Evolutionary conservation across 2,888 invertebrate species (phyloP).

Genomic region (Dermolepida albohirtum): DNA sequence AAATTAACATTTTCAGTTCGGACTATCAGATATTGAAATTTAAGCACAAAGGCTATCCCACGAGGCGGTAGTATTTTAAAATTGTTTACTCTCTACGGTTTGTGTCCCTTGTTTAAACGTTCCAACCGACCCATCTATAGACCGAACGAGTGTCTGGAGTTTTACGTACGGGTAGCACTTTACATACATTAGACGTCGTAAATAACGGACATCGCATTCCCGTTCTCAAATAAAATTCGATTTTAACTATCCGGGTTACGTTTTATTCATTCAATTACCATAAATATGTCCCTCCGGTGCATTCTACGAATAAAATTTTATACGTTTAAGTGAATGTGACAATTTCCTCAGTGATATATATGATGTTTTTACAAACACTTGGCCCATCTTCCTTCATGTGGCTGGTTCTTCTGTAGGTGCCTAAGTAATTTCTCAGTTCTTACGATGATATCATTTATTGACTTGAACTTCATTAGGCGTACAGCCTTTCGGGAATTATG

Average conservation of each 20-base stretch:
- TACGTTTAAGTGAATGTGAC: slow-evolving; percentile 60
- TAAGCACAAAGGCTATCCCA: slow-evolving; percentile 15
- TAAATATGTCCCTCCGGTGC: slow-evolving; percentile 63
- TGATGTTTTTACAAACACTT: slow-evolving; percentile 10
- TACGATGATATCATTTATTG: neutral
- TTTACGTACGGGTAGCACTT: slow-evolving; percentile 57
- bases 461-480: too few relatives aligned
- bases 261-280: slow-evolving; percentile 65
- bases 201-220: slow-evolving; percentile 57
- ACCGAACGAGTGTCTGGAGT: slow-evolving; percentile 46
- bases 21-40: slow-evolving; percentile 12
- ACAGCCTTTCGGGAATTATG: too few relatives aligned
- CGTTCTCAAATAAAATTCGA: slow-evolving; percentile 60
- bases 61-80: slow-evolving; percentile 22
- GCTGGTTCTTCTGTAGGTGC: slow-evolving; percentile 1
- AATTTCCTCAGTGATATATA: slow-evolving; percentile 48
- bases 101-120: slow-evolving; percentile 8
- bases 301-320: slow-evolving; percentile 61
- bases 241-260: slow-evolving; percentile 63
- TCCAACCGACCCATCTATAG: slow-evolving; percentile 42
- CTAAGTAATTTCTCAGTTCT: neutral
- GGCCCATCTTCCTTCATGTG: neutral
- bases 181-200: slow-evolving; percentile 63
- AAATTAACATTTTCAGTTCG: slow-evolving; percentile 17
- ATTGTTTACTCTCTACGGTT: slow-evolving; percentile 25